Evolutionary conservation across 2,888 invertebrate species (phyloP).

Genomic region (Gandaritis pyraliata): DNA sequence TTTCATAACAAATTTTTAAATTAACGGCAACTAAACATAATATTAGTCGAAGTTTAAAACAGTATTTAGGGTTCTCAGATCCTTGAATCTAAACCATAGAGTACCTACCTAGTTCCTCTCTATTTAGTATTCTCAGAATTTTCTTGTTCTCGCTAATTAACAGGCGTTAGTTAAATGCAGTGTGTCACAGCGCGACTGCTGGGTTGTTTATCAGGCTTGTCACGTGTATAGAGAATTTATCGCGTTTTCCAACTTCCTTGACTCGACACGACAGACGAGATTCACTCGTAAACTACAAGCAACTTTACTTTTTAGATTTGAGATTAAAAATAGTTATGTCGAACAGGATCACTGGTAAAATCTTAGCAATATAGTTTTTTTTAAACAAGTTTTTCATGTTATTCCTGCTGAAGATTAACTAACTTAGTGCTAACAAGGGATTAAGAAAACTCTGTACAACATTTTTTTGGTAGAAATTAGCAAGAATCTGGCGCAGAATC

Average conservation of each 20-base stretch:
- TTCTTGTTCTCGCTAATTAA: conserved; percentile 34
- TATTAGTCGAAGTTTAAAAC: background rate
- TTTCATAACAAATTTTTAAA: background rate
- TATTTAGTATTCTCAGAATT: background rate
- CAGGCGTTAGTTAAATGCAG: conserved; percentile 28
- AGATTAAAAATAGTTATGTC: background rate
- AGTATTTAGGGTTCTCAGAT: too few relatives aligned
- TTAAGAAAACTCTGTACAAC: background rate
- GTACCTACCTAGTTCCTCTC: background rate
- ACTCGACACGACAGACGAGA: conserved; percentile 46
- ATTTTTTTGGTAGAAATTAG: conserved; percentile 30
- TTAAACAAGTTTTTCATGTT: too few relatives aligned
- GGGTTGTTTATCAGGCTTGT: conserved; percentile 65
- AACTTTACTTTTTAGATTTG: conserved; percentile 27
- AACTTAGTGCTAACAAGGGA: background rate
- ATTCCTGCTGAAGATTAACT: too few relatives aligned
- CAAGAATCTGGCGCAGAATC: conserved; percentile 29
- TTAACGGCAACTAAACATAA: background rate
- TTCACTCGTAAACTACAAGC: conserved; percentile 41
- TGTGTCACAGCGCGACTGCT: conserved; percentile 37
- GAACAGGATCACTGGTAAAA: too few relatives aligned
- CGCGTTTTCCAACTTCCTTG: conserved; percentile 51
- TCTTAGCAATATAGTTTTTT: too few relatives aligned
- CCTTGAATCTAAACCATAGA: background rate
- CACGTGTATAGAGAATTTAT: conserved; percentile 67